These are phyloP conservation scores for Micropterix aruncella DNA, from an alignment of 2,888 invertebrate species.

Conservation along the genomic window DNA sequence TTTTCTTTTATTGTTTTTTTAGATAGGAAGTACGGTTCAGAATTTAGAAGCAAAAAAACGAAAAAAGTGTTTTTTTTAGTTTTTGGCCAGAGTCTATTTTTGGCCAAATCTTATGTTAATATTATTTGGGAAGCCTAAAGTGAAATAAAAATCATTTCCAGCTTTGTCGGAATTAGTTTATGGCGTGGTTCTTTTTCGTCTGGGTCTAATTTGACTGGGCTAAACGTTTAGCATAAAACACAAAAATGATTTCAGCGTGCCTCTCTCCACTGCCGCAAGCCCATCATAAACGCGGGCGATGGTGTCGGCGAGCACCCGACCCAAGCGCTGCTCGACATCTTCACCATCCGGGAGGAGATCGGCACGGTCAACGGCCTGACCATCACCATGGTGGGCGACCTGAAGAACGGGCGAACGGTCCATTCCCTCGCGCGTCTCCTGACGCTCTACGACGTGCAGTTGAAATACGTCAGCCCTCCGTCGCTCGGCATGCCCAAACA, in stretches of 20 bases:
- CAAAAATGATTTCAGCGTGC: slow-evolving; percentile 46
- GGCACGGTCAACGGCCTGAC: slow-evolving; percentile 96
- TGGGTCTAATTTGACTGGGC: too few species aligned
- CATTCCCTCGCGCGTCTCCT: slow-evolving; percentile 91
- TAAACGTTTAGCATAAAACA: too few species aligned
- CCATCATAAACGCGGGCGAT: slow-evolving; percentile 96
- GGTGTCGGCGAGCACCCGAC: slow-evolving; percentile 96
- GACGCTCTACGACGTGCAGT: slow-evolving; percentile 84
- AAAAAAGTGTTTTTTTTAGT: too few species aligned
- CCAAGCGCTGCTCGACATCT: slow-evolving; percentile 93
- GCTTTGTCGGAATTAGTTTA: too few species aligned
- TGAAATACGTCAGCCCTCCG: slow-evolving; percentile 83
- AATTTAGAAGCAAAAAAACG: too few species aligned
- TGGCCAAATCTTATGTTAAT: too few species aligned
- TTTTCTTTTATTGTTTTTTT: too few species aligned
- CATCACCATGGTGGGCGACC: slow-evolving; percentile 95
- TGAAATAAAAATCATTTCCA: too few species aligned
- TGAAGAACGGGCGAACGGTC: slow-evolving; percentile 95
- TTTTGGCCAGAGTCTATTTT: too few species aligned
- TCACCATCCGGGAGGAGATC: slow-evolving; percentile 96
- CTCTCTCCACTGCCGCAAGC: slow-evolving; percentile 69
- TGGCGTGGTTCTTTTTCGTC: too few species aligned
- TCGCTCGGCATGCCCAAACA: slow-evolving; percentile 85
- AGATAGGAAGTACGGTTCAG: too few species aligned
- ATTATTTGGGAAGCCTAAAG: too few species aligned